Base-by-base conservation (phyloP, 2,797 vertebrate species). In the Coregonus sp. region DNA sequence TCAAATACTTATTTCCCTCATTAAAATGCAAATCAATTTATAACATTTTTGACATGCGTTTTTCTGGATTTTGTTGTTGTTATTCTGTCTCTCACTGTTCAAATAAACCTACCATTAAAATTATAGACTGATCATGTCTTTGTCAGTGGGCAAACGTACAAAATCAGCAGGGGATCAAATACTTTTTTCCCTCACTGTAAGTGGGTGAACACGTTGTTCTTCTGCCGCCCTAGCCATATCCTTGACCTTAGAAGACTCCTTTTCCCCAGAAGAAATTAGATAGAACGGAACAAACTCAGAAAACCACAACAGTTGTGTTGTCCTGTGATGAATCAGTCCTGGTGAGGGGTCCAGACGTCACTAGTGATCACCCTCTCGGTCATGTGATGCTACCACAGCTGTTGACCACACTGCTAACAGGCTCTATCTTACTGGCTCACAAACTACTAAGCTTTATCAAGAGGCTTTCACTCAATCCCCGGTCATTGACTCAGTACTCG, bases 251-350 rank as follows among this genome's bases (percentile, higher is more conserved):
- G 40, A 71, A n/a, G 0, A 71, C 3, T 7, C 20, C 9, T 29
- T 33, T 33, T 52, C 1, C 9, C 47, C 20, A 71, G 47, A 71
- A 5, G 12, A 71, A 16, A 51, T 51, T 1, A 12, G 25, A 6
- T 31, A 18, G 18, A 70, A 25, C 37, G 15, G 31, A 37, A 73
- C 4, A 25, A 50, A 66, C 9, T 31, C 59, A 61, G 59, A 63
- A 63, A 65, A 29, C 15, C 40, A 47, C 40, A 47, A 47, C 40
- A 7, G 29, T 11, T 50, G 18, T 25, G 16, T 37, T 25, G 29
- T 68, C 65, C 47, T 51, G 37, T 47, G 68, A 47, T 91, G 88
- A 90, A 81, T 92, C 91, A 91, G 87, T 89, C 88, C 75, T 73
- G 79, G 88, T 83, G 87, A 91, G 40, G 40, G 40, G 40, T 47